phyloP scores from a whole-genome alignment of 2,888 invertebrate species.

The Azorinus chamasolen region DNA sequence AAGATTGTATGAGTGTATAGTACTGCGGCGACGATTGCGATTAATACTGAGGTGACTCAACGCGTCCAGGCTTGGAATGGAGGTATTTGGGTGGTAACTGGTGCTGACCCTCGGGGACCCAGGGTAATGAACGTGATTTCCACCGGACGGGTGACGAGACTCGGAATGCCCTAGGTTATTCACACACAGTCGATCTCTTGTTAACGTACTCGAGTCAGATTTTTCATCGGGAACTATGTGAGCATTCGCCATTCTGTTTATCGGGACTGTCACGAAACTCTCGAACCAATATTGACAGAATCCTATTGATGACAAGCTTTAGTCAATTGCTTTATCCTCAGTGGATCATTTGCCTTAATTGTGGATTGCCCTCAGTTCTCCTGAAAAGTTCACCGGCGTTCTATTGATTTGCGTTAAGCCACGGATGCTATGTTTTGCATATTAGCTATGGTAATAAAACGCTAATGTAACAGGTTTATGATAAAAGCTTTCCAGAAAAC shows the following conservation, averaged over 20 bases:
- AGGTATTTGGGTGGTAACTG: slow-evolving; percentile 52
- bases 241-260: slow-evolving; percentile 35
- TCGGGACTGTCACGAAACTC: neutral
- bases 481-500: too few species aligned
- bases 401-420: too few species aligned
- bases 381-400: too few species aligned
- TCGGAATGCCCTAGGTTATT: slow-evolving; percentile 40
- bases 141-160: slow-evolving; percentile 37
- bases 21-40: slow-evolving; percentile 75
- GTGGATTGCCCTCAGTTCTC: too few species aligned
- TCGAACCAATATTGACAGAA: too few species aligned
- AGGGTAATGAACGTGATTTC: slow-evolving; percentile 53
- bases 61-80: slow-evolving; percentile 60
- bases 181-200: slow-evolving; percentile 51
- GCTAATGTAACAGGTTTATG: too few species aligned
- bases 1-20: slow-evolving; percentile 75
- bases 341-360: too few species aligned
- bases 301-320: too few species aligned
- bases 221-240: slow-evolving; percentile 55
- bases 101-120: slow-evolving; percentile 61
- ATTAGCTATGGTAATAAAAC: too few species aligned
- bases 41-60: slow-evolving; percentile 52
- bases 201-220: slow-evolving; percentile 60
- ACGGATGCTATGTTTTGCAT: too few species aligned
- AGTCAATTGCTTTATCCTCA: too few species aligned